phyloP scores from a whole-genome alignment of 2,888 invertebrate species.

The Drosophila leonis region DNA sequence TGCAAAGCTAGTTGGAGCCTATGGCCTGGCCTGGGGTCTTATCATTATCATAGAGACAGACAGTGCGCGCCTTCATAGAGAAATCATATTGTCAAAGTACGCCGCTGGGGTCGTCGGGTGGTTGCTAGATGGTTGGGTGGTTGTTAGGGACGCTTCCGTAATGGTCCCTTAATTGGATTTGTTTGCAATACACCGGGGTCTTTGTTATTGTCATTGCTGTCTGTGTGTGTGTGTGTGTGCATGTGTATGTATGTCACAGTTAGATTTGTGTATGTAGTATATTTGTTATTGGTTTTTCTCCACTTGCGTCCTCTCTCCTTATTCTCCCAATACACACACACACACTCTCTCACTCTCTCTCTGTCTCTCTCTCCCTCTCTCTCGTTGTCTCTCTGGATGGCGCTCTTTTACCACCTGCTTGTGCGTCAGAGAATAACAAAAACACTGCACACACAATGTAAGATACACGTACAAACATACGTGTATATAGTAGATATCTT shows the following conservation, averaged over 20 bases:
- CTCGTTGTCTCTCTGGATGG: conserved; percentile 30
- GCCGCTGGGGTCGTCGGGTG: conserved; percentile 16
- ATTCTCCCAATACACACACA: not conserved
- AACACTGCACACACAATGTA: conserved; percentile 54
- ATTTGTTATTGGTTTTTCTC: conserved; percentile 71
- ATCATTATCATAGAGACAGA: conserved; percentile 23
- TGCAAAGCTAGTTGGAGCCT: not conserved
- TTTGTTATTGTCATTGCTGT: conserved; percentile 26
- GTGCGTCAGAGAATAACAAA: conserved; percentile 77
- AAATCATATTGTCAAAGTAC: conserved; percentile 1
- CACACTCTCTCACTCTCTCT: conserved; percentile 6
- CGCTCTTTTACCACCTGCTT: conserved; percentile 69
- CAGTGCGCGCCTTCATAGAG: conserved; percentile 8
- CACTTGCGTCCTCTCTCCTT: conserved; percentile 22
- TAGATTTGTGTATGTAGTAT: conserved; percentile 32
- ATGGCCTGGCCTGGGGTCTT: conserved; percentile 2
- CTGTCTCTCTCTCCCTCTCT: conserved; percentile 27
- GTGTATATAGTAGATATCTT: conserved; percentile 25
- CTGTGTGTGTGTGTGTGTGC: not conserved
- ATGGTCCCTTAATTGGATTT: conserved; percentile 72
- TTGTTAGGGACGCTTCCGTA: conserved; percentile 53
- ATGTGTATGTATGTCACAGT: conserved; percentile 13
- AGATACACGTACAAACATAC: conserved; percentile 24
- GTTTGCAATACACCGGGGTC: conserved; percentile 41
- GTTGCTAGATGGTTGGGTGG: conserved; percentile 24